Evolutionary conservation across 2,888 invertebrate species (phyloP), one percentile per base, ranked within the genome.

Genomic region (Drosophila silvestris): DNA sequence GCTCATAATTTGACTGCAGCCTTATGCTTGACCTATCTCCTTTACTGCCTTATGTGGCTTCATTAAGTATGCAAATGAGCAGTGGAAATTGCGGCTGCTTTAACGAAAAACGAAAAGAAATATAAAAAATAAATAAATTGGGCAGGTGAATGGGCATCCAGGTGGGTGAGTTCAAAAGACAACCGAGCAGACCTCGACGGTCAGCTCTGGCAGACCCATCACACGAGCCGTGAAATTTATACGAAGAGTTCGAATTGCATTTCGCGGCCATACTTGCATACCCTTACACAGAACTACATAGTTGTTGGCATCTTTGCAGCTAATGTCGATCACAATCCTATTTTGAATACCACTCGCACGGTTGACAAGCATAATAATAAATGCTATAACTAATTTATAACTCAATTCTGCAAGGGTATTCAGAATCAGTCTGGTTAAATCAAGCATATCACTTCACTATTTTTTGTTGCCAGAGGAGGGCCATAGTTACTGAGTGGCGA

Each of bases 51-150:
- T 74, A 67, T 87, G 76, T 63, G 83, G 74, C 85, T 81, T 86
- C 85, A 86, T 86, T 86, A 86, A 86, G 79, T 77, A 86, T 86
- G 86, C 81, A 86, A 86, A 86, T 90, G 89, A 90, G 85, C 83
- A 88, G 77, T 84, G 87, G 61, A 89, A 89, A 88, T 87, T 82
- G 85, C 77, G 70, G 71, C 53, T 66, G 66, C 52, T 62, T 64
- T 59, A 72, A 67, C 56, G 39, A 61, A 64, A 59, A 65, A 62
- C 56, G 30, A 57, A n/a, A 69, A 53, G 68, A 22, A 39, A 59
- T 35, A 35, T 16, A 26, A 57, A 54, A 56, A n/a, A 69, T 54
- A 51, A 54, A 56, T 26, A 69, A 83, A 70, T 77, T 61, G 65
- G 64, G 16, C 33, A 56, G 65, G 66, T 61, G 51, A 57, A 68